phyloP scores from a whole-genome alignment of 2,113 vertebrate species.

The Eulemur rufifrons region DNA sequence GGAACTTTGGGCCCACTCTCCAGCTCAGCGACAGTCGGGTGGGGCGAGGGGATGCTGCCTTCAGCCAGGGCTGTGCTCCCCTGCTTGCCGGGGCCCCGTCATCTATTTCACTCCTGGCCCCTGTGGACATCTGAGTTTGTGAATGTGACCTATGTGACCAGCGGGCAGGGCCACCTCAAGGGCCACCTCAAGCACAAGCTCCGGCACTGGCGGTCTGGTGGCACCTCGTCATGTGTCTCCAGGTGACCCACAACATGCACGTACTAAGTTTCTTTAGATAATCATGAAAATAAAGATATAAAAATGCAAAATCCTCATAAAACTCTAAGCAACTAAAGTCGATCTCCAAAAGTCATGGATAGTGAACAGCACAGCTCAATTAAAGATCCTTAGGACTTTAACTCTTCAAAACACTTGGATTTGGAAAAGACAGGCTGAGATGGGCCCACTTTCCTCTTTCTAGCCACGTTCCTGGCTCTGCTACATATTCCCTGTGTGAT shows the following conservation, averaged over 20 bases:
- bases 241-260: background rate
- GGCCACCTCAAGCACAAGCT: rapidly evolving
- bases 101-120: background rate
- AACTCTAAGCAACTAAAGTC: background rate
- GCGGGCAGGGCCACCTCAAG: background rate
- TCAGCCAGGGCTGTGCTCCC: background rate
- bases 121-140: background rate
- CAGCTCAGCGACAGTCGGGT: rapidly evolving
- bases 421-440: background rate
- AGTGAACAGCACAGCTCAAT: background rate
- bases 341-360: background rate
- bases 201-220: background rate
- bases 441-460: background rate
- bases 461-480: background rate
- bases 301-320: background rate
- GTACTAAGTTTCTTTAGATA: background rate
- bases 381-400: background rate
- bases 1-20: background rate
- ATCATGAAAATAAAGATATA: background rate
- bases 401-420: background rate
- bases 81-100: rapidly evolving
- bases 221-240: rapidly evolving
- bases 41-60: background rate
- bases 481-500: background rate
- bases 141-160: background rate